Base-by-base conservation (phyloP, 2,797 vertebrate genomes). In the Darevskia mixta region DNA sequence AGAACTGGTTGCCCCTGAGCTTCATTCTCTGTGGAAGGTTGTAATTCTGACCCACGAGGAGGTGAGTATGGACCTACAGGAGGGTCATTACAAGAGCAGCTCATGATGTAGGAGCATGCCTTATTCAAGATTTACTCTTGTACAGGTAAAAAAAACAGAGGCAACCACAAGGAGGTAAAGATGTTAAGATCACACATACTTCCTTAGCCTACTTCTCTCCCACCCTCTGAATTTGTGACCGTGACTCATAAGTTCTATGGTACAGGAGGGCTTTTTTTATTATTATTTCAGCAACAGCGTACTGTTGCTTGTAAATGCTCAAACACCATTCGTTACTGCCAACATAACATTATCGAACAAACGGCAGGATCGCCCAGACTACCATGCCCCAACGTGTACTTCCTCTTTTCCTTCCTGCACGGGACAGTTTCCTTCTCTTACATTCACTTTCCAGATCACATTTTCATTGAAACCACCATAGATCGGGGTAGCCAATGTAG, bases 1-100 rank as follows among this genome's bases (percentile, higher is more conserved):
- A 69, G 29, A 71, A 71, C 67, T 29, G 80, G 80, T 89, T 89
- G 69, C n/a, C 78, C 90, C 91, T 84, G 79, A 85, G 75, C 0
- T 83, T 64, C 64, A 1, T 49, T 27, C 41, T 29, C 25, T 45
- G 6, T 13, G 69, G n/a, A 72, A 32, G n/a, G 69, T 6, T 0
- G 1, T 35, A 35, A 81, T 92, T 87, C 71, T 86, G 91, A 87
- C 0, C 69, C 13, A 72, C 4, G n/a, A 32, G n/a, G 13, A 41
- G n/a, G 69, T 29, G 2, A n/a, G 27, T 69, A 13, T 41, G 0
- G 81, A 66, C 79, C 87, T 13, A 55, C 13, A 55, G 49, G 49
- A 10, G 49, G 49, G 8, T 64, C 75, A 43, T 86, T 67, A 75
- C 20, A 82, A 3, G 0, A 8, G 25, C 38, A 41, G 38, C 4